Evolutionary conservation across 2,113 vertebrate genomes (phyloP).

Genomic region (Gymnorhina tibicen): DNA sequence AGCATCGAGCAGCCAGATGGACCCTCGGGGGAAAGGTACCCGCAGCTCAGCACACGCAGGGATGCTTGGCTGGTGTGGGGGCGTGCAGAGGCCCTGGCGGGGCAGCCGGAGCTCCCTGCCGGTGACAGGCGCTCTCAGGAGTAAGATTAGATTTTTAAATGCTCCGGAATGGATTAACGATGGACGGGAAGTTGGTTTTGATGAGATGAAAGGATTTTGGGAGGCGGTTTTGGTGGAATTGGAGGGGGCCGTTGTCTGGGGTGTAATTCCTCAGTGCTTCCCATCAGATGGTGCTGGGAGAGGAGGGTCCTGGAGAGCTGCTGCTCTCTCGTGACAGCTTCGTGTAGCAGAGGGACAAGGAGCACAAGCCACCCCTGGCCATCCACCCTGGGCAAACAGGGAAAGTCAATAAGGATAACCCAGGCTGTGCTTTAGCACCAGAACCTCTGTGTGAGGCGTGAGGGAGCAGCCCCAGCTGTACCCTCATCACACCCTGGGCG

Average conservation of each 20-base stretch:
- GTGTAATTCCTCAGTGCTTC: not conserved
- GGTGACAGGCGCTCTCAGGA: not conserved
- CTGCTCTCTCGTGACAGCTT: not conserved
- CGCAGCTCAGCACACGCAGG: not conserved
- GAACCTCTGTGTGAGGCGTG: not conserved
- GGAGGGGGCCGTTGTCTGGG: not conserved
- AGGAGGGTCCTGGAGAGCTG: not conserved
- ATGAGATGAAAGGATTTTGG: not conserved
- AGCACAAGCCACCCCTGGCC: accelerated
- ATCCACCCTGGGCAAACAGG: not conserved
- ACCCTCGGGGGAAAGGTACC: slow-evolving; percentile 19
- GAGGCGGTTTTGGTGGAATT: not conserved
- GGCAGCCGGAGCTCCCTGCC: not conserved
- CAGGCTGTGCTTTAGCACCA: not conserved
- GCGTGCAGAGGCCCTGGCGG: not conserved
- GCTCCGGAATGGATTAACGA: not conserved
- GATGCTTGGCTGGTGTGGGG: not conserved
- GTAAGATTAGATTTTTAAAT: accelerated
- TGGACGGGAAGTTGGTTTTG: not conserved
- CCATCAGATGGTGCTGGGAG: not conserved
- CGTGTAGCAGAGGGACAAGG: not conserved
- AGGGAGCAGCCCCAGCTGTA: not conserved
- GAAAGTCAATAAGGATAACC: not conserved
- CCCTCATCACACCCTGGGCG: accelerated
- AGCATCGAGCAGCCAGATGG: not conserved